Evolutionary conservation across 2,797 vertebrate species (phyloP).

Genomic region (Botia kubotai): DNA sequence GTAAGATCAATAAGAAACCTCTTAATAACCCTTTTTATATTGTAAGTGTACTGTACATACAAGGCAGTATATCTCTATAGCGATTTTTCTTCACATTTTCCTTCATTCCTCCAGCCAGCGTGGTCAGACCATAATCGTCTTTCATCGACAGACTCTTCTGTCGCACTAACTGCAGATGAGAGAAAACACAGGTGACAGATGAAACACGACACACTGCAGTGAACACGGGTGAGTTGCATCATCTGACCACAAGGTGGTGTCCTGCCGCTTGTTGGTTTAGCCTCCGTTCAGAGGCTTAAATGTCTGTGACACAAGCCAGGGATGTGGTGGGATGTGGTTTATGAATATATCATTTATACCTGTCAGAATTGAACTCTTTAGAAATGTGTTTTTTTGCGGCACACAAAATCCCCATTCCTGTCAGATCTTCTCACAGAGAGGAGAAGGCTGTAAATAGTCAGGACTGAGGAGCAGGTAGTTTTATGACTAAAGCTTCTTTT

Average conservation of each 20-base stretch:
- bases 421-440: neutral
- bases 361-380: neutral
- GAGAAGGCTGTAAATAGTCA: neutral
- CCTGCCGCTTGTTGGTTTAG: neutral
- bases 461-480: neutral
- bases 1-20: too few species aligned
- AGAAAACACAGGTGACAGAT: neutral
- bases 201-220: too few species aligned
- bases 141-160: slow-evolving; percentile 55
- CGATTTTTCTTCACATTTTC: slow-evolving; percentile 76
- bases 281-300: neutral
- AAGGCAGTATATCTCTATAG: slow-evolving; percentile 78
- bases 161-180: slow-evolving; percentile 65
- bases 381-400: neutral
- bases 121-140: slow-evolving; percentile 58
- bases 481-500: neutral
- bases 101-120: slow-evolving; percentile 54
- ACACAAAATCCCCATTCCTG: neutral
- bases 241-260: slow-evolving; percentile 48
- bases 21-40: neutral
- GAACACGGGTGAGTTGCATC: neutral
- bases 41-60: slow-evolving; percentile 55
- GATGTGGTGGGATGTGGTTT: neutral
- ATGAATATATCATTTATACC: neutral
- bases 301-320: neutral